phyloP scores from a whole-genome alignment of 2,113 vertebrate species.

The Dermatemys mawii region DNA sequence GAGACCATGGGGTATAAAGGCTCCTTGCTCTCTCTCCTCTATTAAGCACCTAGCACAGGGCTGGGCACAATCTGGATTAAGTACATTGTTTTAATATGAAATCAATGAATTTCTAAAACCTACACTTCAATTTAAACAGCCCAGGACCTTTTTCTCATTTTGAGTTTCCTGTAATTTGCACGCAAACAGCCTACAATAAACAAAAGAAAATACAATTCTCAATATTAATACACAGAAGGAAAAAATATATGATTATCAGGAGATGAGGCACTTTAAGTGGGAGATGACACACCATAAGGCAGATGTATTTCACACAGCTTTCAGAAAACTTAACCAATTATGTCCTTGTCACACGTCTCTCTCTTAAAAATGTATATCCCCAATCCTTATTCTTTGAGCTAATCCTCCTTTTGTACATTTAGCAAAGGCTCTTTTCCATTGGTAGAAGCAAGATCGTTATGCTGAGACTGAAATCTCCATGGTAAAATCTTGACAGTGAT shows the following conservation, averaged over 20 bases:
- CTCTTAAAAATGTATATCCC: neutral
- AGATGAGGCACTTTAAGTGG: neutral
- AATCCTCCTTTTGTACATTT: neutral
- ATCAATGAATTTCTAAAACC: neutral
- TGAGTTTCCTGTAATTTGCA: neutral
- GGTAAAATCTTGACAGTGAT: neutral
- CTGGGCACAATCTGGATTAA: neutral
- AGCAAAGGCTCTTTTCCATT: neutral
- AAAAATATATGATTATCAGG: neutral
- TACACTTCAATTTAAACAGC: neutral
- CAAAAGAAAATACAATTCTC: neutral
- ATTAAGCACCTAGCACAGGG: neutral
- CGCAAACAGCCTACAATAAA: neutral
- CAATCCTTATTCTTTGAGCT: neutral
- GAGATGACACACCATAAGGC: neutral
- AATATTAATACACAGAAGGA: neutral
- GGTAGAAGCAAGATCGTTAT: neutral
- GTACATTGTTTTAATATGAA: neutral
- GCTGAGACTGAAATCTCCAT: neutral
- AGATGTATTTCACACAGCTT: neutral
- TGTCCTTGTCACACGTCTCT: accelerated
- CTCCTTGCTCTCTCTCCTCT: neutral
- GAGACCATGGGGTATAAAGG: neutral
- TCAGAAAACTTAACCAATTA: neutral
- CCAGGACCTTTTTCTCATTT: neutral